A percentile compares a stretch with the other conserved stretches of the same genome.
phyloP scores from a whole-genome alignment of 1,140 invertebrate species.

The Oreohelix idahoensis region DNA sequence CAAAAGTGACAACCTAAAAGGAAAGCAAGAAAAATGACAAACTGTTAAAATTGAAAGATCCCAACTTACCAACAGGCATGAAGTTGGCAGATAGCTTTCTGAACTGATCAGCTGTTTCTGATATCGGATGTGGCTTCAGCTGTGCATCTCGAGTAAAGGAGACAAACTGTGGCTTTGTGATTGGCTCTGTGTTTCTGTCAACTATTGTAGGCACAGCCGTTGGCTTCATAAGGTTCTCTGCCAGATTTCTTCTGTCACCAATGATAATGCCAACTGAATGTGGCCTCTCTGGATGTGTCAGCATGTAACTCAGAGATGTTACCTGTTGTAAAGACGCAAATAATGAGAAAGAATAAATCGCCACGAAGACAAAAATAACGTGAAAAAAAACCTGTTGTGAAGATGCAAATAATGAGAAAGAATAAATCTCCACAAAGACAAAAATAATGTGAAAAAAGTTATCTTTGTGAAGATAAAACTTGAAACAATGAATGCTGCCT shows the following conservation, averaged over 20 bases:
- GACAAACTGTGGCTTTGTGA: conserved; percentile 8
- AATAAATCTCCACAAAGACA: too few relatives aligned
- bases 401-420: not conserved
- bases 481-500: too few relatives aligned
- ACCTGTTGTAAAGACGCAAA: not conserved
- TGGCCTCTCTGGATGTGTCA: not conserved
- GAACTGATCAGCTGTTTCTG: conserved; percentile 63
- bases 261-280: not conserved
- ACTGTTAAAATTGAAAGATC: too few relatives aligned
- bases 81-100: conserved; percentile 58
- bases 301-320: not conserved
- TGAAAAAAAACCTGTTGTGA: conserved; percentile 4
- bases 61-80: conserved; percentile 46
- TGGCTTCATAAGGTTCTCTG: not conserved
- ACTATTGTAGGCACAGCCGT: conserved; percentile 23
- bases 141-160: conserved; percentile 34
- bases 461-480: conserved; percentile 9
- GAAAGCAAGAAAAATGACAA: too few relatives aligned
- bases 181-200: not conserved
- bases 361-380: not conserved
- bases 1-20: too few relatives aligned
- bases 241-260: conserved; percentile 30
- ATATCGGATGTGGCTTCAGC: conserved; percentile 31
- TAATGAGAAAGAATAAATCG: not conserved
- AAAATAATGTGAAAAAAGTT: not conserved